Evolutionary conservation across 2,113 vertebrate species (phyloP), one percentile per base, ranked within the genome.

Genomic region (Amphilophus citrinellus): DNA sequence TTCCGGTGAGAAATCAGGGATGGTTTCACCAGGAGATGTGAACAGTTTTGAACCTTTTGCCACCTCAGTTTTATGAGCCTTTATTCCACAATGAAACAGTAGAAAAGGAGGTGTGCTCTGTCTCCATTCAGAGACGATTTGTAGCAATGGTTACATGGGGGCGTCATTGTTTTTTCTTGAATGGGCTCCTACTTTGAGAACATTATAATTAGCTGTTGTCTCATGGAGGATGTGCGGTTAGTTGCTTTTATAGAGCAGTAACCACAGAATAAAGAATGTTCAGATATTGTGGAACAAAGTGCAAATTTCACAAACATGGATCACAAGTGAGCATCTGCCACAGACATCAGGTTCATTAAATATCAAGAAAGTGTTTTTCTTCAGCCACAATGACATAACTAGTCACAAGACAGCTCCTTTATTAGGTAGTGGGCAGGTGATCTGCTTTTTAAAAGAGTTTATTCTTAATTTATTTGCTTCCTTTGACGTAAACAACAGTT

Each of bases 191-290:
- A 37, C 76, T 61, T 66, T 58, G 44, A 78, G 79, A 84, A 79
- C 81, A 76, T 39, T 87, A 78, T 89, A 93, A 94, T 93, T 84
- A 87, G 62, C 76, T 63, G 75, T 89, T 87, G 88, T 93, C 80
- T 87, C 47, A 0, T 27, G 32, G 84, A 82, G 84, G 76, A 80
- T 79, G 61, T 88, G 85, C 27, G 92, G 94, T 87, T 50, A 84
- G 88, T 88, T 92, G 89, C 92, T 92, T 94, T 92, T 84, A 61
- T 50, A 60, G 77, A 76, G 68, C 3, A 71, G 66, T 27, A 77
- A 80, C 78, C 44, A 82, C 60, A 58, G 76, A 77, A 44, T 35
- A 44, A 82, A 81, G 62, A 90, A 86, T 79, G 30, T 32, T 39
- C 57, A 68, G 61, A 86, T 85, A 89, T 27, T 75, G 58, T 58